phyloP scores from a whole-genome alignment of 1,140 invertebrate genomes.

The Mercenaria mercenaria region DNA sequence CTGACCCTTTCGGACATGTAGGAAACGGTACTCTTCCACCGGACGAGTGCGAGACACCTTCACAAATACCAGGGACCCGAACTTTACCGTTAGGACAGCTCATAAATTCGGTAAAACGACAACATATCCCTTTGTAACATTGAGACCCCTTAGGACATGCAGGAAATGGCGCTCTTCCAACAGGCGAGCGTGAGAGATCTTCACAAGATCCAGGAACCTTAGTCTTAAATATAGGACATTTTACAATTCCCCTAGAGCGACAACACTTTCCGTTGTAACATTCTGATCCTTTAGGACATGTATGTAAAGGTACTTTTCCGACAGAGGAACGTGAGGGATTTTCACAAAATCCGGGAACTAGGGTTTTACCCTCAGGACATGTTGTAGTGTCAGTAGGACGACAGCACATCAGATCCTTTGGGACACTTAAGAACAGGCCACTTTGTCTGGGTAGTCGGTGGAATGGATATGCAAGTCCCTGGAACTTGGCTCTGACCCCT shows the following conservation, averaged over 20 bases:
- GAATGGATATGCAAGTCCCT: not conserved
- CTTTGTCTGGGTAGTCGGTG: not conserved
- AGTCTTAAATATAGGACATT: not conserved
- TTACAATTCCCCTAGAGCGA: not conserved
- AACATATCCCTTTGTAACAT: not conserved
- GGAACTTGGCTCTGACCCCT: not conserved
- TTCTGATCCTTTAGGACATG: not conserved
- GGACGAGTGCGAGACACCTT: not conserved
- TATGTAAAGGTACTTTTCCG: not conserved
- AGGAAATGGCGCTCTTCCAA: too few species aligned
- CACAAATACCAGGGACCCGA: not conserved
- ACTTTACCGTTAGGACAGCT: too few species aligned
- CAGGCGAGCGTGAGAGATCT: too few species aligned
- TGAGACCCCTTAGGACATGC: not conserved
- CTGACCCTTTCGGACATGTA: not conserved
- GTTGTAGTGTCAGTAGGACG: not conserved
- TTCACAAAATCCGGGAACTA: not conserved
- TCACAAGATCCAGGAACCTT: not conserved
- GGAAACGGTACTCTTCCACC: not conserved
- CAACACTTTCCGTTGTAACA: not conserved
- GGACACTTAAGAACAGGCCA: not conserved
- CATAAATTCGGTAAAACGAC: too few species aligned
- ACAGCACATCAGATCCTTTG: not conserved
- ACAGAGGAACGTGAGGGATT: not conserved
- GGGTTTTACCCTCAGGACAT: not conserved